These are phyloP conservation scores for Rhinopomastus cyanomelas DNA, from an alignment of 2,113 vertebrate species.

Conservation along the genomic window DNA sequence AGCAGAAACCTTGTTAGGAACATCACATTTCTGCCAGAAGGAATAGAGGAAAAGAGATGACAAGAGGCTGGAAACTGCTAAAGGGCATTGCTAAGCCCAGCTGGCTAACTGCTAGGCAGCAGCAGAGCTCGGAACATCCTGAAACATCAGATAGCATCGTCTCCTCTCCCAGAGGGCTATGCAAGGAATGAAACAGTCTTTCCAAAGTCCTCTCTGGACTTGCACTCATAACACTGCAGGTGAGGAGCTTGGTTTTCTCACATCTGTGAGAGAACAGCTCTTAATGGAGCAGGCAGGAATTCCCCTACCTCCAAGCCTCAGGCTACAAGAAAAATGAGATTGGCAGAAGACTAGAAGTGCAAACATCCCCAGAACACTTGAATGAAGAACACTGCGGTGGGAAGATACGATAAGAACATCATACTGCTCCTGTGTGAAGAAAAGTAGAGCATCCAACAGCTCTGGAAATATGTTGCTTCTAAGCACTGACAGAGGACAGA, in stretches of 20 bases:
- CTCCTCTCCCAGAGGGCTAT: not conserved
- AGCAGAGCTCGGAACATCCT: not conserved
- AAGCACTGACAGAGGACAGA: not conserved
- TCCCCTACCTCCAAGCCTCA: not conserved
- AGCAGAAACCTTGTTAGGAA: not conserved
- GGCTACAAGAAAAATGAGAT: not conserved
- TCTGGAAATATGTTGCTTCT: not conserved
- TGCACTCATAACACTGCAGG: not conserved
- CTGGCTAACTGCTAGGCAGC: not conserved
- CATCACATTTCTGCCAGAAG: not conserved
- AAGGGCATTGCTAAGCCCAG: not conserved
- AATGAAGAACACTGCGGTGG: not conserved
- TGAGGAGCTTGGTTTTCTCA: not conserved
- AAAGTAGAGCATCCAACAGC: not conserved
- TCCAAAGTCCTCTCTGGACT: rapidly evolving
- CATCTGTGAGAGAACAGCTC: not conserved
- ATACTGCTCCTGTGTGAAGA: not conserved
- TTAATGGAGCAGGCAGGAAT: not conserved
- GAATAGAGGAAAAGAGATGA: not conserved
- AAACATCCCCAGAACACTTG: not conserved
- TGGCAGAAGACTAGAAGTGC: not conserved
- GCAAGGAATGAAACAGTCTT: not conserved
- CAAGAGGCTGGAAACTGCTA: not conserved
- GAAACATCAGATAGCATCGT: not conserved
- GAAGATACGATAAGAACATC: rapidly evolving